Evolutionary conservation across 2,113 vertebrate genomes (phyloP).

Genomic region (Entomyzon cyanotis): DNA sequence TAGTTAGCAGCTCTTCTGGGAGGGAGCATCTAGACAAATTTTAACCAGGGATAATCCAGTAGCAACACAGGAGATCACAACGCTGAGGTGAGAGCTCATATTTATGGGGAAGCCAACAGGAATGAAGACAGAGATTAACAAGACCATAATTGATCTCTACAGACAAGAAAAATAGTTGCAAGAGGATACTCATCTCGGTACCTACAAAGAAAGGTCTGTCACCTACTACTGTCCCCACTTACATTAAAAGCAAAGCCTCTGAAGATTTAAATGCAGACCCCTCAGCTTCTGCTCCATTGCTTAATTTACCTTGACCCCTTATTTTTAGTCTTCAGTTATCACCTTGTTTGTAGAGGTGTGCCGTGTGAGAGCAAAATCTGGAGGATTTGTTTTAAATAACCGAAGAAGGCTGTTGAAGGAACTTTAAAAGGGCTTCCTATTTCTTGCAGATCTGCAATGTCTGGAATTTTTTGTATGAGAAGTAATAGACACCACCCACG

Average conservation of each 20-base stretch:
- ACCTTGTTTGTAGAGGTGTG: background rate
- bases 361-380: background rate
- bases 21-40: background rate
- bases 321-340: background rate
- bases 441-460: conserved; percentile 28
- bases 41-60: background rate
- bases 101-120: background rate
- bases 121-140: background rate
- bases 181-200: background rate
- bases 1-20: background rate
- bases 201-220: background rate
- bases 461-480: conserved; percentile 48
- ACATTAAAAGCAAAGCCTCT: background rate
- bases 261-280: background rate
- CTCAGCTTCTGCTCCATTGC: background rate
- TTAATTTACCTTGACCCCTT: background rate
- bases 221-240: background rate
- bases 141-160: background rate
- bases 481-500: conserved; percentile 55
- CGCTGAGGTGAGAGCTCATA: background rate
- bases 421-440: conserved; percentile 5
- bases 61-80: background rate
- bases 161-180: background rate
- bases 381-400: background rate
- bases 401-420: background rate